Conservation (phyloP, 2,888 invertebrate genomes). For the Agrochola litura region DNA sequence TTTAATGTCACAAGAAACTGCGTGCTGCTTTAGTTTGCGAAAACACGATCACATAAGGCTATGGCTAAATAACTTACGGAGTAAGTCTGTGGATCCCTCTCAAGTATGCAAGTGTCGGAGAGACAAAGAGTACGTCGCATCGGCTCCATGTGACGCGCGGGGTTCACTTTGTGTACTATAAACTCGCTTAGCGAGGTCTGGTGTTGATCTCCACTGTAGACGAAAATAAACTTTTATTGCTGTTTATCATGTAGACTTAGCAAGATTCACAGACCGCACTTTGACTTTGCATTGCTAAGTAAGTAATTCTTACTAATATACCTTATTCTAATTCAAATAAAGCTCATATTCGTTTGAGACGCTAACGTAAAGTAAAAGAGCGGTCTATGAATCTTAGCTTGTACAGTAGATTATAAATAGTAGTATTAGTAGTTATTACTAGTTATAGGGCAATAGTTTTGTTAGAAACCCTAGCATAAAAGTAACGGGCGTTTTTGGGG, state of each 20-base stretch:
- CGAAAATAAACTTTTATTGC: not conserved
- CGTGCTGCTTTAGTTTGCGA: not conserved
- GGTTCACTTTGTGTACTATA: conserved; percentile 97
- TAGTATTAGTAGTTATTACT: not conserved
- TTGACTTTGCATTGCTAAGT: no score
- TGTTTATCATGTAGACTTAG: no score
- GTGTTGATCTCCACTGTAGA: conserved; percentile 97
- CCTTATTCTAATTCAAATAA: not conserved
- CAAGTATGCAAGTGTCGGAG: conserved; percentile 98
- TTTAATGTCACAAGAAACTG: not conserved
- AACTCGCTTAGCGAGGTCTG: conserved; percentile 99
- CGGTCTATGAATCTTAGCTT: not conserved
- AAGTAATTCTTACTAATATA: no score
- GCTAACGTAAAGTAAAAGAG: not conserved
- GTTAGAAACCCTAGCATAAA: not conserved
- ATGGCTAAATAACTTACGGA: conserved; percentile 90
- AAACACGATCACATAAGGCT: not conserved
- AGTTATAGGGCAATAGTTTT: no score
- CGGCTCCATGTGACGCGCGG: conserved; percentile 95
- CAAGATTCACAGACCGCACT: no score
- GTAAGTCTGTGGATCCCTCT: conserved; percentile 99
- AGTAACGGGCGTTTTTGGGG: no score
- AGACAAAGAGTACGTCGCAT: conserved; percentile 97
- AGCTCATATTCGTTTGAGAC: not conserved
- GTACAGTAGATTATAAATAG: no score